Base-by-base conservation (phyloP, 2,113 vertebrate genomes). In the Brienomyrus longianalis region DNA sequence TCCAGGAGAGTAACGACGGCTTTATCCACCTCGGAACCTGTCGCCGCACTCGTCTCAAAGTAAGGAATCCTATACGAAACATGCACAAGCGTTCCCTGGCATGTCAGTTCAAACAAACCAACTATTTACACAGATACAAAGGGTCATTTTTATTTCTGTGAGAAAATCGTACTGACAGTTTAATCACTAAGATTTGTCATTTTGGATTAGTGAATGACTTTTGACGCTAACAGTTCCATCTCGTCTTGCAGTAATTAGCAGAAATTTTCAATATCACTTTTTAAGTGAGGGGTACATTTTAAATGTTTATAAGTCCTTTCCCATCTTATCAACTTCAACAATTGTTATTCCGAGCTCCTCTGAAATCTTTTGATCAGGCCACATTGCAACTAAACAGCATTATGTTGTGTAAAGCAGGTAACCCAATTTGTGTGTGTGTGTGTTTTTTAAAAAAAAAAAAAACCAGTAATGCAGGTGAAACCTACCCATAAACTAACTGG, bases 21-120 rank as follows among this genome's bases (percentile, higher is more conserved):
- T 90, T 96, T 96, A 85, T 98, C 98, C 92, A 99, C 97, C 39
- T 97, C 96, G 17, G 95, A 94, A 0, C 98, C 98, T 0, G 97
- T 98, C 0, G 98, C 98, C 0, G 98, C 98, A 4, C 98, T 99
- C 0, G 98, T 98, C 95, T 99, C 98, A 54, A 98, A 97, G 95
- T 99, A 99, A 0, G 97, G 98, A 88, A 99, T 98, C 89, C 98
- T 99, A 89, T 0, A 6, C 39, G 47, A 31, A 66, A 51, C 10
- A 88, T 5, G 50, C 56, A 88, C 19, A 86, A 5, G 13, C 19
- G 4, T 7, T 9, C 56, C 47, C 17, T 31, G 56, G 43, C 13
- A 17, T 80, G 35, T 19, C 31, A 17, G n/a, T 19, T 21, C 13
- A 54, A 87, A 35, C 51, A 87, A 35, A 10, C 39, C 23, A 39